These are phyloP conservation scores for Podabrus alpinus DNA, from an alignment of 2,888 invertebrate species.

Conservation along the genomic window DNA sequence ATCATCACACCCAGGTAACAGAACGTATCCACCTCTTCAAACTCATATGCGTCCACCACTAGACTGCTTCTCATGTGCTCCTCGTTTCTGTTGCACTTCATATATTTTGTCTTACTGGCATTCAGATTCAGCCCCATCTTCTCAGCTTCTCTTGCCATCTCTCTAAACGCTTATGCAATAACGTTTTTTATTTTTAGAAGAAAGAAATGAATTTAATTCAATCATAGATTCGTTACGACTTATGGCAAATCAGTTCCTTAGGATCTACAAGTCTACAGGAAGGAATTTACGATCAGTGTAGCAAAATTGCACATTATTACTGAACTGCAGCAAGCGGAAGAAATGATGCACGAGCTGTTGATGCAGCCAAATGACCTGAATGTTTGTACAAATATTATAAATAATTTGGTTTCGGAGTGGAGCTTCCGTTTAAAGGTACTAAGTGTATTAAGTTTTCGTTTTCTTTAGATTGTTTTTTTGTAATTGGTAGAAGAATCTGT, in stretches of 20 bases:
- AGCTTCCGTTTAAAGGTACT: constrained; percentile 64
- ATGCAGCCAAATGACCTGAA: constrained; percentile 45
- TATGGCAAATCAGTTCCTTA: constrained; percentile 63
- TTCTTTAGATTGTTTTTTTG: constrained; percentile 1
- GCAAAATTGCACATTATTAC: constrained; percentile 74
- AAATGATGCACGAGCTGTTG: constrained; percentile 46
- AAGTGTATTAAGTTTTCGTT: neutral
- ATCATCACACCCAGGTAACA: too few relatives aligned
- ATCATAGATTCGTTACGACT: constrained; percentile 52
- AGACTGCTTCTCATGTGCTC: too few relatives aligned
- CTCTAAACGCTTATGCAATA: too few relatives aligned
- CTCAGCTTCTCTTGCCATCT: too few relatives aligned
- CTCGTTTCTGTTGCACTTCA: too few relatives aligned
- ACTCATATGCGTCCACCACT: too few relatives aligned
- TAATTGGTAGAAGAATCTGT: constrained; percentile 70
- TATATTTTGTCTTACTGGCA: too few relatives aligned
- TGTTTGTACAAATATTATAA: constrained; percentile 56
- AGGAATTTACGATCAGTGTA: constrained; percentile 77
- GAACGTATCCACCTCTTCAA: too few relatives aligned
- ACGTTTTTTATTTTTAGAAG: constrained; percentile 35
- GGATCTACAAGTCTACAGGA: constrained; percentile 73
- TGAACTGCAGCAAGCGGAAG: constrained; percentile 70
- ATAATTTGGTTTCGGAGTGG: constrained; percentile 71
- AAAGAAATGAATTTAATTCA: constrained; percentile 44
- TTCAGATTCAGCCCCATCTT: too few relatives aligned